These are phyloP conservation scores for Serripes groenlandicus DNA, from an alignment of 2,888 invertebrate genomes.

Conservation along the genomic window DNA sequence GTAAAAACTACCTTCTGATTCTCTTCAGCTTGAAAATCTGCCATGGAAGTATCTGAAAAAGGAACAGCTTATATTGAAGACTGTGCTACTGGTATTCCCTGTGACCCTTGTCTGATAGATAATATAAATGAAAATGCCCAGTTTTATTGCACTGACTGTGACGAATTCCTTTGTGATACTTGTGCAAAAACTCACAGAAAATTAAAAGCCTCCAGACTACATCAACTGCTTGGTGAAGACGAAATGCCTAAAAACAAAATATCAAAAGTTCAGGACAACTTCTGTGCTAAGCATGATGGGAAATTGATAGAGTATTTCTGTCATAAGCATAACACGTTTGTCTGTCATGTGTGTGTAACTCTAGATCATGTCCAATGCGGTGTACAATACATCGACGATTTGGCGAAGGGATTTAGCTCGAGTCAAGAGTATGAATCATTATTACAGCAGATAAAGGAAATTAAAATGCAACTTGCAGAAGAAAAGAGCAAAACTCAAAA, in stretches of 20 bases:
- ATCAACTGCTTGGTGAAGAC: not conserved
- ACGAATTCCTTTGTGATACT: not conserved
- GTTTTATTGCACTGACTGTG: not conserved
- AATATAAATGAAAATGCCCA: not conserved
- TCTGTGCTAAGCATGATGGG: not conserved
- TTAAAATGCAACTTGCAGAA: not conserved
- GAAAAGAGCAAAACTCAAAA: not conserved
- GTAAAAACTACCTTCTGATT: too few species aligned
- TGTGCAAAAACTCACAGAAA: slow-evolving; percentile 13
- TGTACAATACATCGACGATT: not conserved
- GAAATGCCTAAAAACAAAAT: not conserved
- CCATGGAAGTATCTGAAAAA: not conserved
- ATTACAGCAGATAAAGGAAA: not conserved
- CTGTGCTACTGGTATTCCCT: not conserved
- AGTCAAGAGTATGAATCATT: not conserved
- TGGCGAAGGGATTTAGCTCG: not conserved
- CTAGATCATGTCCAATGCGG: not conserved
- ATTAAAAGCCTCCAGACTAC: not conserved
- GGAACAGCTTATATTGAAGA: not conserved
- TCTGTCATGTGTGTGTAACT: not conserved
- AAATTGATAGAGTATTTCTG: slow-evolving; percentile 2
- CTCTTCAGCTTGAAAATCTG: too few species aligned
- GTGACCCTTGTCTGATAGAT: not conserved
- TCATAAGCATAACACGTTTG: not conserved
- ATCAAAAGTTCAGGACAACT: not conserved